These are phyloP conservation scores for Lapara coniferarum DNA, from an alignment of 2,888 invertebrate species.

Conservation along the genomic window DNA sequence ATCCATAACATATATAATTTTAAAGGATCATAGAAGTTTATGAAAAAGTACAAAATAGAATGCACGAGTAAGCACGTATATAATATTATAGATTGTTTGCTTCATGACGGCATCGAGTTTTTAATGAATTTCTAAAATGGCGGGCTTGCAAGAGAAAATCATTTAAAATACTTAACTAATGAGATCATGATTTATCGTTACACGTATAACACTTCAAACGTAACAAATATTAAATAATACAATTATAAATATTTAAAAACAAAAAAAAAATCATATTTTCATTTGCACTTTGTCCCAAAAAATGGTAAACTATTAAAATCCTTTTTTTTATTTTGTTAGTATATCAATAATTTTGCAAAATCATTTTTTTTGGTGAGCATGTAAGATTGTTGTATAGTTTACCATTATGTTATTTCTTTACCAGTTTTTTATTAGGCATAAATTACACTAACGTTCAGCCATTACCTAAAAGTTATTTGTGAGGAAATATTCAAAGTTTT, in stretches of 20 bases:
- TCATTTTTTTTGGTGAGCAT: too few species aligned
- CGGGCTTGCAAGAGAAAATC: background rate
- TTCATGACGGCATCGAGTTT: slow-evolving; percentile 12
- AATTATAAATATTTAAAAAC: background rate
- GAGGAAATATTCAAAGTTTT: background rate
- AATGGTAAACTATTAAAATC: background rate
- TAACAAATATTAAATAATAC: background rate
- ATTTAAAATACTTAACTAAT: slow-evolving; percentile 11
- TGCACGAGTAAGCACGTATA: background rate
- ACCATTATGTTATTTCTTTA: background rate
- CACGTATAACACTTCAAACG: slow-evolving; percentile 4
- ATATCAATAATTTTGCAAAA: too few species aligned
- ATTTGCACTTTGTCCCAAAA: background rate
- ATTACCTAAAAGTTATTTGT: slow-evolving; percentile 8
- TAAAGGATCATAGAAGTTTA: background rate
- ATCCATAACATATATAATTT: background rate
- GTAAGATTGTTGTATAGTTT: background rate
- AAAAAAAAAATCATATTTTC: background rate
- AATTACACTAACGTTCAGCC: background rate
- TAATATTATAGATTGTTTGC: background rate
- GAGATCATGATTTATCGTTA: slow-evolving; percentile 23
- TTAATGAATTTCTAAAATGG: background rate
- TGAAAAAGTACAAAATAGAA: background rate
- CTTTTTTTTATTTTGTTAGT: too few species aligned
- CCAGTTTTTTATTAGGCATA: background rate